Evolutionary conservation across 2,888 invertebrate species (phyloP).

Genomic region (Mamestra brassicae): DNA sequence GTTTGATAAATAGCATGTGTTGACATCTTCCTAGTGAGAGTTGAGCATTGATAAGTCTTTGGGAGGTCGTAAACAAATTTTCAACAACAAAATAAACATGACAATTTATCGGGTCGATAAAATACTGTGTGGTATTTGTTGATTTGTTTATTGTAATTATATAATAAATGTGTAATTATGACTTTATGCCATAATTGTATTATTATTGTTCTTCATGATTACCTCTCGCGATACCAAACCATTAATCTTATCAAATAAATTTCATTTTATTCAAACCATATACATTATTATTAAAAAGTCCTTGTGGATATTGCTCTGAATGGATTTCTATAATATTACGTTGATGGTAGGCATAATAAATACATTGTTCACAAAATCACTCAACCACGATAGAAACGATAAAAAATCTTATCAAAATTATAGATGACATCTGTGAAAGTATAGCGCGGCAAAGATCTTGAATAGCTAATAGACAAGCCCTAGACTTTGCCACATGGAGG

Average conservation of each 20-base stretch:
- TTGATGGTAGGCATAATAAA: slow-evolving; percentile 57
- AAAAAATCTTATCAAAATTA: slow-evolving; percentile 41
- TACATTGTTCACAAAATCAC: slow-evolving; percentile 60
- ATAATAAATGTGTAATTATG: slow-evolving; percentile 37
- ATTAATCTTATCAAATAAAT: slow-evolving; percentile 57
- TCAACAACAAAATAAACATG: slow-evolving; percentile 72
- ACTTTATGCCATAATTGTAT: slow-evolving; percentile 46
- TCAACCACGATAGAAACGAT: slow-evolving; percentile 35
- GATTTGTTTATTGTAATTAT: slow-evolving; percentile 50
- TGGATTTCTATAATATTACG: slow-evolving; percentile 50
- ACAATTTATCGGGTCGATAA: slow-evolving; percentile 67
- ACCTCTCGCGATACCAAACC: slow-evolving; percentile 12
- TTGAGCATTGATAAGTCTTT: slow-evolving; percentile 78
- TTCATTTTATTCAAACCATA: slow-evolving; percentile 19
- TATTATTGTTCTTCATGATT: slow-evolving; percentile 48
- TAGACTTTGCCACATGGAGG: background rate
- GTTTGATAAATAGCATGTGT: slow-evolving; percentile 82
- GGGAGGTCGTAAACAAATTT: slow-evolving; percentile 76
- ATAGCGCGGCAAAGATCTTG: background rate
- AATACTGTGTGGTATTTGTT: slow-evolving; percentile 45
- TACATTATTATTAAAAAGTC: slow-evolving; percentile 47
- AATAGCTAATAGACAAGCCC: background rate
- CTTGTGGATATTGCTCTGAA: slow-evolving; percentile 41
- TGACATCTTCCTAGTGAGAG: slow-evolving; percentile 81
- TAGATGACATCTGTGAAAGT: slow-evolving; percentile 14